Evolutionary conservation across 2,888 invertebrate genomes (phyloP), one percentile per base, ranked within the genome.

Genomic region (Andrena chrysosceles): DNA sequence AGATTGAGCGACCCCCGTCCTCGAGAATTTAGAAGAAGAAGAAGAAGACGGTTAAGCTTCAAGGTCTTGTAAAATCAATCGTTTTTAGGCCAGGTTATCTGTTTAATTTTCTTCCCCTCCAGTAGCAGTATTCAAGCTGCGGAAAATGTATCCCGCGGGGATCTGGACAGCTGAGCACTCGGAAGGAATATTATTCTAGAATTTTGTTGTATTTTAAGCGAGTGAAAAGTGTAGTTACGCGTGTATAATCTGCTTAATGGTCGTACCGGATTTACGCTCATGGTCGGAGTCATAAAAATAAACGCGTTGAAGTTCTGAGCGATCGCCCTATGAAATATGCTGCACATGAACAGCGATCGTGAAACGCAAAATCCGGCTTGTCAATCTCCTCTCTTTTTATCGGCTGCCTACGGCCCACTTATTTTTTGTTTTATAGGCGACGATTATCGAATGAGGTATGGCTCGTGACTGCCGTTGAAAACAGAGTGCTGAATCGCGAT

Each of bases 361-460:
- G 54, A 16, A 62, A 60, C 52, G 59, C 69, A 49, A 70, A 73
- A 79, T 56, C 73, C 54, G 52, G 62, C 72, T 35, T 71, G 83
- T 81, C 77, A 72, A 63, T 60, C 68, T 64, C 16, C 56, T 71
- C 8, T 49, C n/a, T 79, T 81, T 83, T 75, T 80, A 72, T 69
- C 60, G 42, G 29, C 42, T 13, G 23, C 33, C 49, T 35, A 48
- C 42, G 56, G n/a, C 42, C 20, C 72, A 35, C 35, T 78, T 63
- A 78, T 77, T 69, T 66, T 52, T 66, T 52, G 48, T 74, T 80
- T 81, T 70, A 66, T 69, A 49, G 66, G 13, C 26, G 68, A 26
- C 81, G 81, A 81, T 81, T 69, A 74, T 74, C 74, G 74, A 81
- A 81, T 74, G 71, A 81, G 42, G n/a, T 48, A 73, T 31, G 77